phyloP scores from a whole-genome alignment of 1,140 invertebrate species.

The Lasioglossum baleicum region DNA sequence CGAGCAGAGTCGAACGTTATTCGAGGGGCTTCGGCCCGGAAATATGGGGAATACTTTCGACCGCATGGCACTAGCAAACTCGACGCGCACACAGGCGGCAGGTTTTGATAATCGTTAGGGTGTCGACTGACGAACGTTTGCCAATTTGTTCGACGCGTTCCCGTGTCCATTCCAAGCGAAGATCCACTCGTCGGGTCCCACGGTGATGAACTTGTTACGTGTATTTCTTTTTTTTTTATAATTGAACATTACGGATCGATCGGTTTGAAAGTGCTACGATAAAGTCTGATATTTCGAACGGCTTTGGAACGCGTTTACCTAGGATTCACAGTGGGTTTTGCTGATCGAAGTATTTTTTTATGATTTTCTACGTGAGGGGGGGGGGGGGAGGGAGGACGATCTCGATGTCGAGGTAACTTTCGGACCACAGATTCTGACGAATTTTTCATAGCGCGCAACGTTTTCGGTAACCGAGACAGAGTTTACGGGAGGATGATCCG shows the following conservation, averaged over 20 bases:
- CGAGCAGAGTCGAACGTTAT: too few relatives aligned
- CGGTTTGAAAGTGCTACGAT: background rate
- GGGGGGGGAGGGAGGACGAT: too few relatives aligned
- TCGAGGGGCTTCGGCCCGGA: too few relatives aligned
- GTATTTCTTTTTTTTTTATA: background rate
- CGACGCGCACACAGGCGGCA: background rate
- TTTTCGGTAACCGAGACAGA: too few relatives aligned
- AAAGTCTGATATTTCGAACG: background rate
- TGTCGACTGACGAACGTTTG: background rate
- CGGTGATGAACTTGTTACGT: background rate
- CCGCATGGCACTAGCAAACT: background rate
- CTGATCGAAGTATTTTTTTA: background rate
- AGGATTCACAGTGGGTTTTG: background rate
- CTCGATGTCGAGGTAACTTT: too few relatives aligned
- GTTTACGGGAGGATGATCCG: too few relatives aligned
- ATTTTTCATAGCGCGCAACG: too few relatives aligned
- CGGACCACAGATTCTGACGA: too few relatives aligned
- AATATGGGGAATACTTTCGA: background rate
- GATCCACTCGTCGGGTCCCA: too few relatives aligned
- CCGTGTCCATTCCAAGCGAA: too few relatives aligned
- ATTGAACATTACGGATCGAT: background rate
- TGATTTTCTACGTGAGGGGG: background rate
- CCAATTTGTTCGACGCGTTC: background rate
- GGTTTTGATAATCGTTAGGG: background rate
- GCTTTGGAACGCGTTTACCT: too few relatives aligned